A percentile compares a stretch with the other conserved stretches of the same genome.
These are phyloP conservation scores for Promerops cafer DNA, from an alignment of 2,113 vertebrate genomes.

Conservation along the genomic window DNA sequence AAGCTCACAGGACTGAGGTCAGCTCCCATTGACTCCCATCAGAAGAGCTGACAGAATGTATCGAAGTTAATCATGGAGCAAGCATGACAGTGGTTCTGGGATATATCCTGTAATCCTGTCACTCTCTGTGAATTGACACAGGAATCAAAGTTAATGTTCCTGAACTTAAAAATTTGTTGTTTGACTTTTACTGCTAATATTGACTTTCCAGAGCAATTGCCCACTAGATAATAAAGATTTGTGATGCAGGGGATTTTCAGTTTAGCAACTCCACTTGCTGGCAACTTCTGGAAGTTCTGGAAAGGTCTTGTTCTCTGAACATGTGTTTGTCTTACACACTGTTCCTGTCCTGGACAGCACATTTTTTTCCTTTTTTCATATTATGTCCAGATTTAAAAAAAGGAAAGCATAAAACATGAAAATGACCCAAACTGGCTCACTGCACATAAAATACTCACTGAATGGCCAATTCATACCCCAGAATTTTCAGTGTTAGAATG, in stretches of 20 bases:
- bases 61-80: not conserved
- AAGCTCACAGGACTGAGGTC: not conserved
- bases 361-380: not conserved
- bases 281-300: not conserved
- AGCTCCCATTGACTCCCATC: not conserved
- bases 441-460: not conserved
- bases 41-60: not conserved
- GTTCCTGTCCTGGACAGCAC: not conserved
- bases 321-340: not conserved
- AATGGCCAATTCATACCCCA: not conserved
- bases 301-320: not conserved
- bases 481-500: not conserved
- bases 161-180: not conserved
- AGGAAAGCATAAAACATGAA: not conserved
- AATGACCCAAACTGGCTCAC: not conserved
- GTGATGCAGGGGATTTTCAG: not conserved
- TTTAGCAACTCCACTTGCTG: not conserved
- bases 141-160: not conserved
- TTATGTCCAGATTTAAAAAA: not conserved
- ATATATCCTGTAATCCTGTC: not conserved
- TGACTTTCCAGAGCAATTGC: not conserved
- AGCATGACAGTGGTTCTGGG: not conserved
- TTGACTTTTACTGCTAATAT: not conserved
- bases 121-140: not conserved
- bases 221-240: not conserved